Conservation (phyloP, 2,888 invertebrate species). For the Choreutis nemorana region DNA sequence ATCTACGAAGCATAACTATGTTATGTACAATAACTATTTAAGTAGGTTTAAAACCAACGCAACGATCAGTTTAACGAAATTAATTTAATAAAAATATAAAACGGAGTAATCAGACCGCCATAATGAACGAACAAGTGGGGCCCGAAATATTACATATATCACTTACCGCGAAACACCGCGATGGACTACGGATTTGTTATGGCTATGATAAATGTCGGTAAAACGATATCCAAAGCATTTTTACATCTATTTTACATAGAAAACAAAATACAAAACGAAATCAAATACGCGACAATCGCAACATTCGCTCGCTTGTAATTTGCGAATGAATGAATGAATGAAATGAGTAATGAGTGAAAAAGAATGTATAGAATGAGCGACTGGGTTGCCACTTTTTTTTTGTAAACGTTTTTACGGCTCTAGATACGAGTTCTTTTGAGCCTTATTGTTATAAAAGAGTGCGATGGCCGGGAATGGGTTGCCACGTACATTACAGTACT, state of each 20-base stretch:
- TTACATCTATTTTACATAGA: slow-evolving; percentile 26
- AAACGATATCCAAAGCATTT: slow-evolving; percentile 38
- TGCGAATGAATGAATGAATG: slow-evolving; percentile 2
- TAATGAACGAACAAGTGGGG: slow-evolving; percentile 57
- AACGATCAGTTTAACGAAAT: slow-evolving; percentile 22
- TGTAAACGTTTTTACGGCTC: no score
- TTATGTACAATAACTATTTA: background rate
- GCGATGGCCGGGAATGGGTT: no score
- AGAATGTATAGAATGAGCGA: no score
- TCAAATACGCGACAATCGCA: background rate
- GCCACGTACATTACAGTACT: no score
- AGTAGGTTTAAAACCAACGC: slow-evolving; percentile 5
- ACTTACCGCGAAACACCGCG: slow-evolving; percentile 57
- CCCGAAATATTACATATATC: slow-evolving; percentile 31
- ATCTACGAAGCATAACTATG: slow-evolving; percentile 49
- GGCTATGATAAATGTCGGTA: slow-evolving; percentile 34
- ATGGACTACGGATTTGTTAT: slow-evolving; percentile 39
- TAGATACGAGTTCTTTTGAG: no score
- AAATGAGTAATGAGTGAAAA: background rate
- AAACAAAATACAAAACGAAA: slow-evolving; percentile 2
- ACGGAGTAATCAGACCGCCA: slow-evolving; percentile 52
- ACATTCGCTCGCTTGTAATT: background rate
- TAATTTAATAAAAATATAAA: slow-evolving; percentile 30
- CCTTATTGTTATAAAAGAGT: no score
- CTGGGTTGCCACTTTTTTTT: no score